Evolutionary conservation across 2,888 invertebrate species (phyloP).

Genomic region (Endomychus coccineus): DNA sequence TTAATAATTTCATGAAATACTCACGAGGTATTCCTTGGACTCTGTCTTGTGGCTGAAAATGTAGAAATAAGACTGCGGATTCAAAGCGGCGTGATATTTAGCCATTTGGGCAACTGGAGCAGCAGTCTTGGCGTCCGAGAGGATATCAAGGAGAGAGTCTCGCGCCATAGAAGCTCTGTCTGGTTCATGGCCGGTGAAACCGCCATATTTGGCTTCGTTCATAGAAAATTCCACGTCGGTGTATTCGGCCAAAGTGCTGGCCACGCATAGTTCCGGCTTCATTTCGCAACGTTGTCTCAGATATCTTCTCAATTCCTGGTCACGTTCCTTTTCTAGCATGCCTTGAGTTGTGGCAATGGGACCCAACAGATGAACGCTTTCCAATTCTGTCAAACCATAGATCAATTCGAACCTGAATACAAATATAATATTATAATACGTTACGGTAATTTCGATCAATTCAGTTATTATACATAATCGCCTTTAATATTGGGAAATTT

Average conservation of each 20-base stretch:
- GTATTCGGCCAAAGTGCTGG: constrained; percentile 58
- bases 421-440: no score
- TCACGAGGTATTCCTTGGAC: constrained; percentile 72
- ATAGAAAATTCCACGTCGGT: constrained; percentile 16
- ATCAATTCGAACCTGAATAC: constrained; percentile 81
- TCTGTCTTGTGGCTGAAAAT: constrained; percentile 80
- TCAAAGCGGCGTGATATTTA: constrained; percentile 66
- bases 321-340: constrained; percentile 65
- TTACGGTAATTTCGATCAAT: no score
- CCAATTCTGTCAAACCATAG: constrained; percentile 77
- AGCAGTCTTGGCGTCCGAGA: constrained; percentile 82
- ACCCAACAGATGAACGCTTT: constrained; percentile 70
- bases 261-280: constrained; percentile 60
- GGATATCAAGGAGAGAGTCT: constrained; percentile 75
- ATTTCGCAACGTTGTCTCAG: constrained; percentile 71
- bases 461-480: no score
- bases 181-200: constrained; percentile 25
- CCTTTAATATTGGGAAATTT: no score
- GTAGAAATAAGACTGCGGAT: constrained; percentile 77
- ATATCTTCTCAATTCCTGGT: constrained; percentile 68
- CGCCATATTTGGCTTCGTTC: constrained; percentile 17
- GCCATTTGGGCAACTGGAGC: constrained; percentile 74
- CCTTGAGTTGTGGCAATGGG: constrained; percentile 66
- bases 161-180: constrained; percentile 41
- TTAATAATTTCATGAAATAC: constrained; percentile 35